Percentiles rank a stretch among this genome's conserved stretches.
Conservation (phyloP, 2,888 invertebrate species). For the Hyppa rectilinea region DNA sequence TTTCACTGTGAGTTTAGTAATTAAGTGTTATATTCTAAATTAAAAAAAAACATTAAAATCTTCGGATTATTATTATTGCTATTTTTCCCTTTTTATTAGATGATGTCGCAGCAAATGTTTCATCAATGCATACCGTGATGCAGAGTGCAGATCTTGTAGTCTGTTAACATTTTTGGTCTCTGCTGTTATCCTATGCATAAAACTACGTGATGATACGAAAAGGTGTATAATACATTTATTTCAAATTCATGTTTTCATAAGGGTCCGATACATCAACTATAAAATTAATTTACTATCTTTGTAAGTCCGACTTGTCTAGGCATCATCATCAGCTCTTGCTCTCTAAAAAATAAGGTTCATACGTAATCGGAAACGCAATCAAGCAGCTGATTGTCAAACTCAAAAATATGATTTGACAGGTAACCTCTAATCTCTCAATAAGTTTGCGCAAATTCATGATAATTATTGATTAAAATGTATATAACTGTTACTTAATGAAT, state of each 20-base stretch:
- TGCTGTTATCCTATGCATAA: too few relatives aligned
- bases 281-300: background rate
- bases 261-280: background rate
- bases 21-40: constrained; percentile 2
- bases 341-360: too few relatives aligned
- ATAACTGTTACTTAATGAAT: constrained; percentile 25
- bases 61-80: background rate
- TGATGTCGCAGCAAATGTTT: background rate
- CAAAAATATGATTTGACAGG: constrained; percentile 9
- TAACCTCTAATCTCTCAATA: constrained; percentile 44
- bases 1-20: constrained; percentile 5
- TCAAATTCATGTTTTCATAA: too few relatives aligned
- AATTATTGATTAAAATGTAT: background rate
- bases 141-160: background rate
- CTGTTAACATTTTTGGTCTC: background rate
- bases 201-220: background rate
- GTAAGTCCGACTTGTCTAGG: background rate
- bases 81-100: background rate
- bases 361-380: background rate
- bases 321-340: too few relatives aligned
- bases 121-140: background rate
- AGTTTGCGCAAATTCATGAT: background rate
- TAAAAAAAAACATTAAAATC: background rate
- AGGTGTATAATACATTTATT: background rate
- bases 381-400: constrained; percentile 38